Evolutionary conservation across 2,888 invertebrate species (phyloP).

Genomic region (Tetrapedia diversipes): DNA sequence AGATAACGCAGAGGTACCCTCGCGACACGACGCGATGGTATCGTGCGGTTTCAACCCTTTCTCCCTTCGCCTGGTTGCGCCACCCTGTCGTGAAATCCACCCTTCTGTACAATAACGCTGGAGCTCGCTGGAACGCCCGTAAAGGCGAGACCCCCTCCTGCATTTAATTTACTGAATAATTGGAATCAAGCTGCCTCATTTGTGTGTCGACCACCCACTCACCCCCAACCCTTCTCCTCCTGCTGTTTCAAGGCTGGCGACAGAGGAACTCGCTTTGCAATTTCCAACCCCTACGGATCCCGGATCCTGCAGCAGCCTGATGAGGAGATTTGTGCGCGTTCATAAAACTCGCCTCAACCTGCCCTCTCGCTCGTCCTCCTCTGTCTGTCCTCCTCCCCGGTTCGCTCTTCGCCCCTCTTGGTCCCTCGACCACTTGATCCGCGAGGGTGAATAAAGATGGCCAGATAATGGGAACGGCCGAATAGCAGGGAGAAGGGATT

Average conservation of each 20-base stretch:
- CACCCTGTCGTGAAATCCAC: constrained; percentile 59
- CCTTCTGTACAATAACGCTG: constrained; percentile 73
- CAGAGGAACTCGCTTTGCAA: constrained; percentile 70
- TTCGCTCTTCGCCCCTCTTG: background rate
- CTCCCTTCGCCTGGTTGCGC: background rate
- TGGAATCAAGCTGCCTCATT: constrained; percentile 82
- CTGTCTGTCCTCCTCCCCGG: constrained; percentile 5
- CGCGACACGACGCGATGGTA: constrained; percentile 67
- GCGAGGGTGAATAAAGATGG: constrained; percentile 79
- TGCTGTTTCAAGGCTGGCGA: constrained; percentile 45
- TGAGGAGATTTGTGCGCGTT: constrained; percentile 82
- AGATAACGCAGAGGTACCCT: constrained; percentile 68
- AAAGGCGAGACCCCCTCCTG: constrained; percentile 73
- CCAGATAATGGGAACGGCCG: constrained; percentile 76
- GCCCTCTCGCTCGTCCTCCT: constrained; percentile 48
- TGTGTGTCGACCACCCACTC: constrained; percentile 73
- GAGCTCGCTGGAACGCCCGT: constrained; percentile 71
- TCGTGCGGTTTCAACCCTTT: constrained; percentile 74
- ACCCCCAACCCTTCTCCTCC: constrained; percentile 51
- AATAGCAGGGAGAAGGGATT: constrained; percentile 62
- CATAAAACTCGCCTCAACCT: constrained; percentile 77
- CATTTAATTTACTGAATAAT: constrained; percentile 83
- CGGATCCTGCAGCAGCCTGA: constrained; percentile 79
- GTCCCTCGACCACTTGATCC: constrained; percentile 32
- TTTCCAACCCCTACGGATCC: constrained; percentile 64